Conservation (phyloP, 1,140 invertebrate genomes). For the Lepidostoma basale region DNA sequence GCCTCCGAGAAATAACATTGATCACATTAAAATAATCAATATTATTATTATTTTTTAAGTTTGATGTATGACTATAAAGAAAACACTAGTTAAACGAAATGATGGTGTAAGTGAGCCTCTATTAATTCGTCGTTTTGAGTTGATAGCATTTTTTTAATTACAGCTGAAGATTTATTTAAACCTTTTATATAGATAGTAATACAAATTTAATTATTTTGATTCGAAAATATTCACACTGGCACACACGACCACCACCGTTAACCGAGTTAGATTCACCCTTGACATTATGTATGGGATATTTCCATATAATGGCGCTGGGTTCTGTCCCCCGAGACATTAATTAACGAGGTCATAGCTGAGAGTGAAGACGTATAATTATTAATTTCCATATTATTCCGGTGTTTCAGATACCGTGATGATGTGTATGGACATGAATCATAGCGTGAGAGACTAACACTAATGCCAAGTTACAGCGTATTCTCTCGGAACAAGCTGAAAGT, state of each 20-base stretch:
- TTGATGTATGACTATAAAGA: no score
- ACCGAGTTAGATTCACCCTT: background rate
- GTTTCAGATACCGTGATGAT: background rate
- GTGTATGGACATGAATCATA: slow-evolving; percentile 2
- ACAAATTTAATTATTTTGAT: background rate
- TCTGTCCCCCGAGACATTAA: background rate
- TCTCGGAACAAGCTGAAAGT: no score
- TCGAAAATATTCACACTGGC: background rate
- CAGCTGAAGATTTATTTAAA: background rate
- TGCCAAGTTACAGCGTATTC: no score
- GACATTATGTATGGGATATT: background rate
- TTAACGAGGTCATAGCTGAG: slow-evolving; percentile 2
- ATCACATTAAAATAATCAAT: no score
- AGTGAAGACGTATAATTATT: slow-evolving; percentile 14
- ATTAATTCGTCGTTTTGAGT: no score
- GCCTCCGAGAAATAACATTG: no score
- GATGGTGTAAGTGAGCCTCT: no score
- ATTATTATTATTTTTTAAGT: no score
- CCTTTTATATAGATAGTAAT: background rate
- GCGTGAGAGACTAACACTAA: no score
- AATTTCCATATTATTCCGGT: background rate
- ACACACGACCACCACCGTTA: background rate
- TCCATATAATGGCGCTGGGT: background rate
- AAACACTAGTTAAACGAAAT: no score
- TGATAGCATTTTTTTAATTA: no score